These are phyloP conservation scores for Perodicticus potto DNA, from an alignment of 2,797 vertebrate genomes.

Conservation along the genomic window DNA sequence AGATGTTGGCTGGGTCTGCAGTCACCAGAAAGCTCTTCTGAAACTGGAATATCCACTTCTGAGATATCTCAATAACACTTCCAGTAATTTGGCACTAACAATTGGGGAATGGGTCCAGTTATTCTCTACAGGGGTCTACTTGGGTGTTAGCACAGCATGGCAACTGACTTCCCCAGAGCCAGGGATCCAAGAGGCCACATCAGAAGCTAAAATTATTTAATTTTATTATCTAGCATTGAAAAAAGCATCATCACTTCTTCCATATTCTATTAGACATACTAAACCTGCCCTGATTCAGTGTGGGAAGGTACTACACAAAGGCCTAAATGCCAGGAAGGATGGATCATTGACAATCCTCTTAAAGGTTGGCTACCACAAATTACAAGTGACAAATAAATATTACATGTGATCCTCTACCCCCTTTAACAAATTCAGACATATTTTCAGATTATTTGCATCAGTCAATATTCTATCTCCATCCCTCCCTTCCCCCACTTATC, in stretches of 20 bases:
- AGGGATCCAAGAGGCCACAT: neutral
- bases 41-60: neutral
- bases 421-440: neutral
- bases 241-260: neutral
- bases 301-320: neutral
- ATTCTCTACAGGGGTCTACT: neutral
- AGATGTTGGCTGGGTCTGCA: neutral
- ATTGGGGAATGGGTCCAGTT: neutral
- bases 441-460: slow-evolving; percentile 13
- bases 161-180: neutral
- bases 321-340: neutral
- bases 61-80: neutral
- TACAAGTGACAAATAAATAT: slow-evolving; percentile 12
- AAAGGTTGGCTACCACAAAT: neutral
- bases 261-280: neutral
- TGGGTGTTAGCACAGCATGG: neutral
- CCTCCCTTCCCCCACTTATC: neutral
- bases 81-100: neutral
- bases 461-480: neutral
- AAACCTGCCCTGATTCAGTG: neutral
- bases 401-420: slow-evolving; percentile 23
- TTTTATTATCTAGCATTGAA: slow-evolving; percentile 4
- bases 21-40: neutral
- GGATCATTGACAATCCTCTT: neutral
- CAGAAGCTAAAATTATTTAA: neutral